Conservation (phyloP, 2,113 vertebrate species). For the Condylura cristata region DNA sequence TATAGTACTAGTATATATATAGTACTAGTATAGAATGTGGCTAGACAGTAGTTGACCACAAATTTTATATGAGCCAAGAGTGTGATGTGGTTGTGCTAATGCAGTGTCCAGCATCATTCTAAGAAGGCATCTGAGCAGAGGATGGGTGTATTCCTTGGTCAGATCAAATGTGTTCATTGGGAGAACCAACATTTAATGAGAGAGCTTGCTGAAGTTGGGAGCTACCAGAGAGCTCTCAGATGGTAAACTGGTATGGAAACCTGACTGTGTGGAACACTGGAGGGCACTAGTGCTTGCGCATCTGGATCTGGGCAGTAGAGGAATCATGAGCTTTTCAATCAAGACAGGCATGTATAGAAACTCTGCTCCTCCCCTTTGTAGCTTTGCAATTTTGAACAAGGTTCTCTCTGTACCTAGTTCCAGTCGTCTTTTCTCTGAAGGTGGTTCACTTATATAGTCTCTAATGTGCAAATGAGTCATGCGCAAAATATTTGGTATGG, state of each 20-base stretch:
- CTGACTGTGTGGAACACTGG: background rate
- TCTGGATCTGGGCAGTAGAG: background rate
- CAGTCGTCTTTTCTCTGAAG: background rate
- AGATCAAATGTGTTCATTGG: background rate
- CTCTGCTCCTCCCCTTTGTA: background rate
- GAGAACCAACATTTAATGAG: slow-evolving; percentile 20
- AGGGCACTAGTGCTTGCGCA: background rate
- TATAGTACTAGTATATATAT: too few relatives aligned
- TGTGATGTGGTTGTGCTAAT: slow-evolving; percentile 32
- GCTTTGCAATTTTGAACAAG: background rate
- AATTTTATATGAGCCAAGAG: slow-evolving; percentile 41
- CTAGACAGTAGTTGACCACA: slow-evolving; percentile 71
- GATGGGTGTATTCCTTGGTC: background rate
- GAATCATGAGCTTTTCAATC: background rate
- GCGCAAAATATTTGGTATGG: background rate
- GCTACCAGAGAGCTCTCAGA: background rate
- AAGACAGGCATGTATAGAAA: background rate
- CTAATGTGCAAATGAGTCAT: background rate
- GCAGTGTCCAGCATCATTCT: slow-evolving; percentile 28
- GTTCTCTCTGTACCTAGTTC: too few relatives aligned
- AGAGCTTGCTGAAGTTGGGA: background rate
- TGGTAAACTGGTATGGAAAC: background rate
- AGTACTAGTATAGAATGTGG: slow-evolving; percentile 71
- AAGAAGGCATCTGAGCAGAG: slow-evolving; percentile 40
- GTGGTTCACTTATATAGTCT: background rate